Evolutionary conservation across 2,888 invertebrate species (phyloP).

Genomic region (Onthophagus sagittarius): DNA sequence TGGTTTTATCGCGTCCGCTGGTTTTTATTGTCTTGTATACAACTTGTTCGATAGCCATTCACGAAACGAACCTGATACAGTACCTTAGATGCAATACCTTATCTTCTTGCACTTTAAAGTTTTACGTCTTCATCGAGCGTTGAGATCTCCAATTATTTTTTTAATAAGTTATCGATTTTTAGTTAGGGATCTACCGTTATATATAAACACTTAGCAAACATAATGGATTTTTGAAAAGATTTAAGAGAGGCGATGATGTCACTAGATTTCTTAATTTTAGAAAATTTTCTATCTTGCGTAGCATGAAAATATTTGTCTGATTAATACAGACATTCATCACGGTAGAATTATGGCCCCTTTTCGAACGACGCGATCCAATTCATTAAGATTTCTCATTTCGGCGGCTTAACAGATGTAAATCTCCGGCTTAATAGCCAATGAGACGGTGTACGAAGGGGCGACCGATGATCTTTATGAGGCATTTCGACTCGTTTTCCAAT

Average conservation of each 20-base stretch:
- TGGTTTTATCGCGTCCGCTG: background rate
- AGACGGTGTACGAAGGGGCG: constrained; percentile 17
- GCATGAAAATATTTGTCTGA: background rate
- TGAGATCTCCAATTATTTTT: background rate
- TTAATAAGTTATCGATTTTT: background rate
- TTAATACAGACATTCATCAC: background rate
- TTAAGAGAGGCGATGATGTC: too few species aligned
- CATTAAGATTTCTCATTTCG: constrained; percentile 13
- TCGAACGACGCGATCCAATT: background rate
- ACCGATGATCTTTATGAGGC: constrained; percentile 22
- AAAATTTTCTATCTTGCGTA: background rate
- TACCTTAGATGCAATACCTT: background rate
- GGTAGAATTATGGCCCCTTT: background rate
- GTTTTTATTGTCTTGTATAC: background rate
- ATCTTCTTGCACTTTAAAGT: background rate
- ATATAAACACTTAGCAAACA: too few species aligned
- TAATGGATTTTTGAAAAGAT: too few species aligned
- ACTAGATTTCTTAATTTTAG: background rate
- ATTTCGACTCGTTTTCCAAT: constrained; percentile 22
- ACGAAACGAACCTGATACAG: background rate
- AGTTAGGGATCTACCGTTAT: background rate
- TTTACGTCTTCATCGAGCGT: background rate
- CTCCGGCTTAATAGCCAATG: constrained; percentile 18
- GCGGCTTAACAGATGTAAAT: constrained; percentile 20
- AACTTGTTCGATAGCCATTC: background rate